Base-by-base conservation (phyloP, 2,888 invertebrate genomes). In the Caenorhabditis macrosperma region DNA sequence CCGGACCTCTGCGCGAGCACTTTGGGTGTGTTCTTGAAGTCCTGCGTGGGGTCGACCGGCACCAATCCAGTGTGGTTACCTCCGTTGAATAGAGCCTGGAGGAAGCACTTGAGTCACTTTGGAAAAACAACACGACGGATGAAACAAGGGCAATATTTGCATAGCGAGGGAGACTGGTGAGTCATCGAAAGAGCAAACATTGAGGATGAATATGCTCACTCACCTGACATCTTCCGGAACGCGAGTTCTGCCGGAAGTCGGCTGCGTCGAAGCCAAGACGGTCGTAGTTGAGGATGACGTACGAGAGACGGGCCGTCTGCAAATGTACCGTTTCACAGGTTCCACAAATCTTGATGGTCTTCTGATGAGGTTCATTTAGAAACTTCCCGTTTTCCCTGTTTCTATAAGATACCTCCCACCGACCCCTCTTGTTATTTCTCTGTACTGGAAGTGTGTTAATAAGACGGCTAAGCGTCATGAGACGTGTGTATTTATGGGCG, bases 231-330 rank as follows among this genome's bases (percentile, higher is more conserved):
- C 90, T 78, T 77, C 90, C 91, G 22, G 80, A 82, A 38, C 88
- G 57, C 10, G 87, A 88, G 76, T 90, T 89, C 59, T 84, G 85
- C 20, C 87, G 78, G 78, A 90, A 86, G 74, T 90, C 90, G 68
- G 87, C 85, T 7, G 95, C 95, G 75, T 96, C 96, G 96, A 97
- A 97, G 88, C 94, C 94, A 78, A 98, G 93, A 84, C 95, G 94
- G 64, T 94, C 93, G 91, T 98, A 99, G 92, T 98, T 98, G 91
- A 95, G 96, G 67, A 99, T 95, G 0, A 94, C 95, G 91, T 97
- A 99, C 0, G 97, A 96, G 89, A 95, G 94, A 2, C 95, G 95
- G 92, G 96, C 96, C 90, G 97, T 96, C 0, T n/a, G n/a, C n/a
- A n/a, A n/a, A n/a, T n/a, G n/a, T n/a, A n/a, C n/a, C n/a, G n/a